Evolutionary conservation across 2,888 invertebrate species (phyloP).

Genomic region (Xylocampa areola): DNA sequence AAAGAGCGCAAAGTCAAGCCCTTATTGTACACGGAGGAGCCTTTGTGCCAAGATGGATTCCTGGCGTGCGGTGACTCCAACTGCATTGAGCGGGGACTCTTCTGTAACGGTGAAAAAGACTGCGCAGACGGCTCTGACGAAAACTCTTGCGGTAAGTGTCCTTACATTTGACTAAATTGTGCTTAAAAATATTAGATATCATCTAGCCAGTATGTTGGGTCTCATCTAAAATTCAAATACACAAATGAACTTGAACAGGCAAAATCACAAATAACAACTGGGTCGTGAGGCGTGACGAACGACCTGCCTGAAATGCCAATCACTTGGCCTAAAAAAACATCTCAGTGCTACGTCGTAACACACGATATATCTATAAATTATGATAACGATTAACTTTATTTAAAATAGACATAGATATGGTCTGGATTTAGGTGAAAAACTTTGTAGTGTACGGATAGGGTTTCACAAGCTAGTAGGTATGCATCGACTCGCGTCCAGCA

Average conservation of each 20-base stretch:
- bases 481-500: slow-evolving; percentile 56
- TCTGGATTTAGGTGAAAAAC: slow-evolving; percentile 47
- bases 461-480: slow-evolving; percentile 63
- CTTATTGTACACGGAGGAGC: slow-evolving; percentile 96
- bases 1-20: slow-evolving; percentile 97
- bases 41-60: slow-evolving; percentile 95
- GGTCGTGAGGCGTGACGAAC: slow-evolving; percentile 75
- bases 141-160: slow-evolving; percentile 95
- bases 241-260: slow-evolving; percentile 72
- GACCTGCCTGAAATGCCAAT: slow-evolving; percentile 80
- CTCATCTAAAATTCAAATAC: slow-evolving; percentile 56
- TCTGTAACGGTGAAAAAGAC: slow-evolving; percentile 98
- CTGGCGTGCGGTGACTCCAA: slow-evolving; percentile 96
- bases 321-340: slow-evolving; percentile 85
- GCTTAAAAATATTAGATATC: not conserved
- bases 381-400: slow-evolving; percentile 62
- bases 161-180: not conserved
- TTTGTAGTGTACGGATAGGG: slow-evolving; percentile 16
- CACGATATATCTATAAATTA: slow-evolving; percentile 60
- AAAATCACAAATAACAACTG: slow-evolving; percentile 64
- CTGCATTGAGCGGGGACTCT: slow-evolving; percentile 96
- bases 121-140: slow-evolving; percentile 97
- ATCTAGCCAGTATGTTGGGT: slow-evolving; percentile 5
- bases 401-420: slow-evolving; percentile 24
- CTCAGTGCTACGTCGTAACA: slow-evolving; percentile 76